Evolutionary conservation across 2,113 vertebrate genomes (phyloP), one percentile per base, ranked within the genome.

Genomic region (Poeciliopsis turrubarensis): DNA sequence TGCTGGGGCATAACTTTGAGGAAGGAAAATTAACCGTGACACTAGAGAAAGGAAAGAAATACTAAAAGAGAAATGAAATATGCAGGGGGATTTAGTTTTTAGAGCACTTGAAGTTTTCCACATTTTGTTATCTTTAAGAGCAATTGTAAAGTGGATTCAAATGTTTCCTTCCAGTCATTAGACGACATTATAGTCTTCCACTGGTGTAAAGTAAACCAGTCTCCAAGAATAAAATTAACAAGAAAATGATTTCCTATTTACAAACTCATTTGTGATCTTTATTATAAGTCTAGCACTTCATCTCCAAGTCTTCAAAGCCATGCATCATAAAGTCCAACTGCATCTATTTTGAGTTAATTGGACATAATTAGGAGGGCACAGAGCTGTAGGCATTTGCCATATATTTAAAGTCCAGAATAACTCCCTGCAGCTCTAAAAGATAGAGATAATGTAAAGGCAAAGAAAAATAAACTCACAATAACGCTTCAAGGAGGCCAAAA

Each of bases 11-110:
- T 44, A 60, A 61, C 71, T 61, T 68, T 26, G 12, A 65, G 77
- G 78, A 44, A 70, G 72, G 72, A 79, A 81, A 68, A 80, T 63
- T 2, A 63, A 64, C 26, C 11, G 6, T 74, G 65, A 74, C 37
- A 17, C 68, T 10, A 26, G 22, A 79, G 60, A 29, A 65, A 32
- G 1, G n/a, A 57, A 65, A 78, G 6, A 70, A n/a, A 61, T 29
- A 32, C 29, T 27, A 12, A 65, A 60, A 68, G 17, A 29, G 37
- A 78, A 72, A 71, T 41, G 10, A 70, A 70, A 68, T 25, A 57
- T 31, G 54, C 11, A n/a, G 65, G 13, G 32, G 39, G 19, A 54
- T 69, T 54, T 11, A 25, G 8, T 71, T 61, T 37, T 61, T n/a
- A 71, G 69, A 60, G 19, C 14, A 12, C 39, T 41, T 12, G 19